Percentiles rank a stretch among this genome's conserved stretches.
These are phyloP conservation scores for Odontesthes bonariensis DNA, from an alignment of 2,113 vertebrate genomes.

Conservation along the genomic window DNA sequence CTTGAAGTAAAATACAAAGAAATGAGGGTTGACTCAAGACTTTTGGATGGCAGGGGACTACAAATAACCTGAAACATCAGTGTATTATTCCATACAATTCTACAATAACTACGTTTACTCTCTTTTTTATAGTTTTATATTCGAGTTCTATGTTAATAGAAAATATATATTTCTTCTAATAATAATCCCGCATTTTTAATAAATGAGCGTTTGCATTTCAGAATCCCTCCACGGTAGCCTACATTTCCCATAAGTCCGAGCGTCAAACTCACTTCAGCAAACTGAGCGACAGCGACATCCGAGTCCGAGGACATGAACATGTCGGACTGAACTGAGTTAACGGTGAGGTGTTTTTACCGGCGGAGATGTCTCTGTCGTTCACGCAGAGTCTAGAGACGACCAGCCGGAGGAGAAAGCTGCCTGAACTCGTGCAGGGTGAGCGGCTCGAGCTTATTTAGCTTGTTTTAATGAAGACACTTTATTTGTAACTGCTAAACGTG, in stretches of 20 bases:
- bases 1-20: too few relatives aligned
- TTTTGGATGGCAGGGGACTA: too few relatives aligned
- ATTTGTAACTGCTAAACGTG: slow-evolving; percentile 17
- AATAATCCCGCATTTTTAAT: too few relatives aligned
- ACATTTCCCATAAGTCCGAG: slow-evolving; percentile 71
- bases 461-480: slow-evolving; percentile 23
- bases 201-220: neutral
- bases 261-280: slow-evolving; percentile 5
- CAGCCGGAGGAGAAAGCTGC: slow-evolving; percentile 65
- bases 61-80: too few relatives aligned
- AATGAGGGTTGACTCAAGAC: too few relatives aligned
- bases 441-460: neutral
- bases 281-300: slow-evolving; percentile 1
- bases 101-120: too few relatives aligned
- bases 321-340: neutral
- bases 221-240: neutral
- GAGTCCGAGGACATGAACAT: neutral
- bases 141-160: too few relatives aligned
- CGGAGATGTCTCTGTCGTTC: slow-evolving; percentile 52
- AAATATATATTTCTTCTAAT: too few relatives aligned
- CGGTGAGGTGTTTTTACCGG: neutral
- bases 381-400: slow-evolving; percentile 20
- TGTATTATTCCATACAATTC: too few relatives aligned
- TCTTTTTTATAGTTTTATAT: too few relatives aligned
- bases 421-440: slow-evolving; percentile 62